These are phyloP conservation scores for Microcebus murinus DNA, from an alignment of 2,113 vertebrate genomes.

Conservation along the genomic window DNA sequence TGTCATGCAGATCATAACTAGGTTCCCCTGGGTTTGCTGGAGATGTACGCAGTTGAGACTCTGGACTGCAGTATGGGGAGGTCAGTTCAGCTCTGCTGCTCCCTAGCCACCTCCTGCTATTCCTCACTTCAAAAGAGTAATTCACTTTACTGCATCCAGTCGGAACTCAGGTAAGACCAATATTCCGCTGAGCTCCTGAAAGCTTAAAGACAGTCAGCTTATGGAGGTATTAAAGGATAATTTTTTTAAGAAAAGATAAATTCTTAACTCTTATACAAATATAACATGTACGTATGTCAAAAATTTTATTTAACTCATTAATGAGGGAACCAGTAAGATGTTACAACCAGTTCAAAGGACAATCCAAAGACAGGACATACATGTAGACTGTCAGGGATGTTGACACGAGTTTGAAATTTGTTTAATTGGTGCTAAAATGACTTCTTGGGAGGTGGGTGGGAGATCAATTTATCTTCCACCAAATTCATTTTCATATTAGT, in stretches of 20 bases:
- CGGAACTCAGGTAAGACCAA: background rate
- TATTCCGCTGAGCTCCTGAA: background rate
- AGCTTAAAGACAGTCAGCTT: background rate
- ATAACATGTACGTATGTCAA: background rate
- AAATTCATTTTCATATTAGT: conserved; percentile 1
- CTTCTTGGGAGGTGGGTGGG: background rate
- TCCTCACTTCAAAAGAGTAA: background rate
- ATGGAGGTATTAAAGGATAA: background rate
- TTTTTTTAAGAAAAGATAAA: conserved; percentile 7
- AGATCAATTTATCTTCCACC: background rate
- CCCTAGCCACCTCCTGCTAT: background rate
- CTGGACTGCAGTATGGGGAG: background rate
- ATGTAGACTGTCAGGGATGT: background rate
- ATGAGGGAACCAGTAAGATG: background rate
- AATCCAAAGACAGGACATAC: background rate
- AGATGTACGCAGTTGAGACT: background rate
- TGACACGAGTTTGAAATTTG: conserved; percentile 32
- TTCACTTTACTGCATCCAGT: conserved; percentile 19
- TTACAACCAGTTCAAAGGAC: background rate
- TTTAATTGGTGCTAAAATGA: background rate
- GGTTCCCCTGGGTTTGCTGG: conserved; percentile 30
- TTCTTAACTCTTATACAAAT: background rate
- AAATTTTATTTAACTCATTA: conserved; percentile 19
- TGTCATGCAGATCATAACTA: conserved; percentile 21
- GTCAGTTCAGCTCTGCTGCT: background rate